Base-by-base conservation (phyloP, 2,888 invertebrate genomes). In the Labia minor region DNA sequence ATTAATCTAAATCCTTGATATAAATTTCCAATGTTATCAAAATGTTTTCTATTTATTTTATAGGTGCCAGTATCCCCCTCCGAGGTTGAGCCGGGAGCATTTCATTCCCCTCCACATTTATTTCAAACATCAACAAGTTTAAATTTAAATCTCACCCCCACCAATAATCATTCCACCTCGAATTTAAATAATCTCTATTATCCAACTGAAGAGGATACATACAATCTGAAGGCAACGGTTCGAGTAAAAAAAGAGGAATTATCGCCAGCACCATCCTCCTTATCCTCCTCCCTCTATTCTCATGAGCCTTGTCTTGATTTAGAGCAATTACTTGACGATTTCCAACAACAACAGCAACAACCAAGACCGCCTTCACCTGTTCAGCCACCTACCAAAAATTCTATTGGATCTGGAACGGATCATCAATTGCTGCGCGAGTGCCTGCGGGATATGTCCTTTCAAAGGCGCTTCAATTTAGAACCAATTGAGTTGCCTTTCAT, bases 361-460 rank as follows among this genome's bases (percentile, higher is more conserved):
- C 33, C 33, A 33, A 11, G 16, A 4, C 3, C 49, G 2, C 49
- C 49, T 8, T n/a, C 49, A 49, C n/a, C 49, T 8, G 14, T 16
- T 10, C 49, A 11, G 14, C 49, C 49, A 10, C n/a, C 26, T 14
- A 49, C 19, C 37, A 61, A 19, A 65, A 37, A 16, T 64, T 74
- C 70, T 73, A 73, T 67, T 73, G 73, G 66, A 68, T 66, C 70
- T 65, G 73, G 62, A 75, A 76, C 68, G 74, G 79, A 90, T 75
- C 89, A 92, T 78, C 86, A 88, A 74, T 79, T 92, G 65, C 77
- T 93, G 67, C 81, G 92, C 68, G 90, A 92, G 74, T 92, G 89
- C 66, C 79, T 92, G 65, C 84, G 89, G 75, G 92, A 92, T 74
- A 92, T 90, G 4, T 87, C 89, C 71, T 92, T 92, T 77, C 92